Conservation (phyloP, 2,888 invertebrate species). For the Drosophila phalerata region DNA sequence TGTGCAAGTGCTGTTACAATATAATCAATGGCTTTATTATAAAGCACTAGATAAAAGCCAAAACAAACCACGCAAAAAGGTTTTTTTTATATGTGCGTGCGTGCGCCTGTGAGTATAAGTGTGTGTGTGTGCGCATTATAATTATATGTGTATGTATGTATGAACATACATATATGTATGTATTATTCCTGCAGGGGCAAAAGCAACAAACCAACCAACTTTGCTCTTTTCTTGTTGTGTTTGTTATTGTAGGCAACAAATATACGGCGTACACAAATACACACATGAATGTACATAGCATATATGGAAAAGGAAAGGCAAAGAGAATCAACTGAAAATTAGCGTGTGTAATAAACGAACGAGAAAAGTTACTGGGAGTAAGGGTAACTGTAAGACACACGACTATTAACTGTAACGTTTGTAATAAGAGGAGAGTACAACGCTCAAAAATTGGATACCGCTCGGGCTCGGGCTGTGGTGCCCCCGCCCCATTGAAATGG, state of each 20-base stretch:
- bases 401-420: slow-evolving; percentile 43
- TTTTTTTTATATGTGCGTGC: slow-evolving; percentile 41
- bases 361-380: slow-evolving; percentile 44
- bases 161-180: slow-evolving; percentile 28
- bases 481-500: slow-evolving; percentile 59
- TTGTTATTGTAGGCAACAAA: slow-evolving; percentile 71
- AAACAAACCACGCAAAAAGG: slow-evolving; percentile 56
- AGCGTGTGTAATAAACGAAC: slow-evolving; percentile 57
- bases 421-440: slow-evolving; percentile 30
- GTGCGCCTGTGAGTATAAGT: slow-evolving; percentile 31
- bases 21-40: slow-evolving; percentile 22
- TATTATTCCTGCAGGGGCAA: slow-evolving; percentile 65
- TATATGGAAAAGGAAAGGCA: slow-evolving; percentile 48
- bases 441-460: slow-evolving; percentile 30
- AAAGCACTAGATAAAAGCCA: slow-evolving; percentile 45
- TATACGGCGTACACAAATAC: slow-evolving; percentile 39
- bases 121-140: slow-evolving; percentile 56
- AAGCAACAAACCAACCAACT: slow-evolving; percentile 72
- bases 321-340: slow-evolving; percentile 55
- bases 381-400: slow-evolving; percentile 46
- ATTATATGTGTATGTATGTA: slow-evolving; percentile 42
- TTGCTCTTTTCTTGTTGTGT: slow-evolving; percentile 57
- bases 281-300: slow-evolving; percentile 25
- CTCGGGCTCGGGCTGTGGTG: slow-evolving; percentile 1
- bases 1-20: slow-evolving; percentile 20